Base-by-base conservation (phyloP, 2,888 invertebrate species). In the Carterocephalus palaemon region DNA sequence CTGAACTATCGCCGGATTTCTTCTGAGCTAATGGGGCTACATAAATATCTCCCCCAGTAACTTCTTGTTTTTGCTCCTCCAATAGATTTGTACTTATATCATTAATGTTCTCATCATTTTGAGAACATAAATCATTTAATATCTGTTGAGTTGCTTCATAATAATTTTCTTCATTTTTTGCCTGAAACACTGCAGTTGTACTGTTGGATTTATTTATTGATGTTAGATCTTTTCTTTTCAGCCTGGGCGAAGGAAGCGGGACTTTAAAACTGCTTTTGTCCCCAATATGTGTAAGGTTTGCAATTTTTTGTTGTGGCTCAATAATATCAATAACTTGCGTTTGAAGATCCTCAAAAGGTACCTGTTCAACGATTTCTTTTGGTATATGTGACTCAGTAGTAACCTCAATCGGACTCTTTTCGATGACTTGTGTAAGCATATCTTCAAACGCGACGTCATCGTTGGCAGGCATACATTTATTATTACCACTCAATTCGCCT, bases 61-160 rank as follows among this genome's bases (percentile, higher is more conserved):
- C 57, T 3, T 72, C 60, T 32, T 52, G 57, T 38, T 67, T 54
- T 52, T 72, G 58, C 45, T 63, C 59, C 47, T 50, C 59, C 8
- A 66, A 52, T n/a, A 72, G 41, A 32, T 53, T 64, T 20, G 56
- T 48, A 29, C 70, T 62, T 48, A 58, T 65, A 20, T 56, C 57
- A 15, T 57, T 52, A 1, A 67, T 50, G 36, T 55, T 61, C 29
- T 63, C 56, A 13, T 36, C 36, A 2, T 3, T 29, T 43, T 84
- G 83, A 10, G 80, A 62, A 49, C 71, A 80, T 34, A 85, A 60
- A 50, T 85, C 85, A 16, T 72, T 53, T 7, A 64, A 58, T 48
- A 86, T 57, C 12, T 85, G 81, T 65, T 86, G 85, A 4, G 85
- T 86, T 4, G 67, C 63, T 22, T 61, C 57, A 54, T 86, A 85